Base-by-base conservation (phyloP, 2,113 vertebrate species). In the Poecilia latipinna region DNA sequence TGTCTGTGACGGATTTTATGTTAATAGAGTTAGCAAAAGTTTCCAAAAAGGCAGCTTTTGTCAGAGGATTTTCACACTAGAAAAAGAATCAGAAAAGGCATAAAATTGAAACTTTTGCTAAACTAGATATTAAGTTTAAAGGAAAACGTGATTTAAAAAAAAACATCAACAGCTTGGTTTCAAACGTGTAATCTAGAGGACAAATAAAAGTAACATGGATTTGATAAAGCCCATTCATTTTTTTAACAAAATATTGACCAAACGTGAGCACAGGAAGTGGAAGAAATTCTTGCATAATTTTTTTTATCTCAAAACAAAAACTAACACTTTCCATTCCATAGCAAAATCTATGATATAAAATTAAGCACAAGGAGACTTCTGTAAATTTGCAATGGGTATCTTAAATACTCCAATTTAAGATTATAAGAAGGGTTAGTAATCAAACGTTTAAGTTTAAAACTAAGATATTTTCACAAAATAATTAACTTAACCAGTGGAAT, bases 1-100 rank as follows among this genome's bases (percentile, higher is more conserved):
- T 84, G 85, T 78, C 79, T 61, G 83, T 73, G 81, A 92, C 91
- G 91, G 75, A 62, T 86, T 84, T 80, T 79, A 35, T 64, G 39
- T 51, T 65, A 74, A 63, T 19, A 7, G 42, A 48, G 82, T 80
- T 69, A 74, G 68, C 72, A 37, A 42, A 63, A 39, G 82, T 37
- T 78, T 77, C 84, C 76, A 77, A 78, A 83, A 68, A 44, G 11
- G 60, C 31, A 33, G 1, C 44, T 48, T 19, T 42, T 48, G 13
- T 48, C 44, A 48, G 0, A 48, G 44, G 44, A 48, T 19, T 48
- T 19, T 12, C 31, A 22, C 63, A 22, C 7, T 24, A 22, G 17
- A 17, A 64, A 33, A 22, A 33, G 17, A 33, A 33, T 33, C 7
- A 24, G 17, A 31, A 64, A 11, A 3, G 4, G 31, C 24, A n/a